Conservation (phyloP, 2,888 invertebrate genomes). For the Automeris io region DNA sequence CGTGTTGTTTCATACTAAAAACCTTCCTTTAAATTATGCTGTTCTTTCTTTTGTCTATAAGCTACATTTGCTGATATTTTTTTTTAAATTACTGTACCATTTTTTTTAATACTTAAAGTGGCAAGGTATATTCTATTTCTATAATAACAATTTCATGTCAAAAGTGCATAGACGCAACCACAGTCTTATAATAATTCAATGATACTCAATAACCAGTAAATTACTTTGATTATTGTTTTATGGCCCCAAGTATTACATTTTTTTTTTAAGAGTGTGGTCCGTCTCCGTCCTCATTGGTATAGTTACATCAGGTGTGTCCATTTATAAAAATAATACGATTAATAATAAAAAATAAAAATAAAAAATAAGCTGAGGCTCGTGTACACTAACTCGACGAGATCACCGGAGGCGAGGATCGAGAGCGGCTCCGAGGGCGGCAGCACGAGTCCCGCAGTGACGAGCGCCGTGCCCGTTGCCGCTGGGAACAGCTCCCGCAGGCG, state of each 20-base stretch:
- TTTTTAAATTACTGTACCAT: too few species aligned
- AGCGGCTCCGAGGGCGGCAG: constrained; percentile 52
- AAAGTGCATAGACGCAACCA: too few species aligned
- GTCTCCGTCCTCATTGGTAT: not conserved
- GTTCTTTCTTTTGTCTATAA: too few species aligned
- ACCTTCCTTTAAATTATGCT: too few species aligned
- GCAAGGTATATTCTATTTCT: too few species aligned
- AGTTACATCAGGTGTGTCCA: not conserved
- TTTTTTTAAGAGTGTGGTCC: not conserved
- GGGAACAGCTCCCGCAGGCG: constrained; percentile 36
- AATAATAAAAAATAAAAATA: not conserved
- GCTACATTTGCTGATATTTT: too few species aligned
- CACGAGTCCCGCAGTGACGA: constrained; percentile 35
- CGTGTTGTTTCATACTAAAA: too few species aligned
- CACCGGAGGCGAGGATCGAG: constrained; percentile 37
- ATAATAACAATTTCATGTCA: too few species aligned
- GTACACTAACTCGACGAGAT: constrained; percentile 39
- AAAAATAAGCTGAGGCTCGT: not conserved
- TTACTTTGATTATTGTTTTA: not conserved
- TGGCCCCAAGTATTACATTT: not conserved
- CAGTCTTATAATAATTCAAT: too few species aligned
- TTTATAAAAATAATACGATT: not conserved
- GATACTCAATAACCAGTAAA: too few species aligned
- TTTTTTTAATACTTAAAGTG: too few species aligned
- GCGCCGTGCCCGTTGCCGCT: constrained; percentile 25